Conservation (phyloP, 2,113 vertebrate species). For the Bos indicus region DNA sequence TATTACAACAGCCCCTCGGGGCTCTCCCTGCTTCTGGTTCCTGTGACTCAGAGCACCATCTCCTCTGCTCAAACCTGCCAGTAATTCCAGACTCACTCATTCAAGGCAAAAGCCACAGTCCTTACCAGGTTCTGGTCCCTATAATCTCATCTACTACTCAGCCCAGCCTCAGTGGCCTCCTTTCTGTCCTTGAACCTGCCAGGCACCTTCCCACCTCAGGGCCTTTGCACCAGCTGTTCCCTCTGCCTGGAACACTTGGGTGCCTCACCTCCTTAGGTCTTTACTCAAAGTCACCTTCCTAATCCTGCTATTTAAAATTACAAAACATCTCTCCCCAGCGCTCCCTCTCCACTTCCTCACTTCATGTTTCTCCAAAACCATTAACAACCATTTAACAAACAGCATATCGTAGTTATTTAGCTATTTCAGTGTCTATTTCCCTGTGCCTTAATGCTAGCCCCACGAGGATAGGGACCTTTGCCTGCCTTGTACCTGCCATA, state of each 20-base stretch:
- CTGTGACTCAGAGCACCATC: accelerated
- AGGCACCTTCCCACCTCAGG: neutral
- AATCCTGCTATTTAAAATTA: neutral
- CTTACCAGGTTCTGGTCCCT: neutral
- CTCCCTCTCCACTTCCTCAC: neutral
- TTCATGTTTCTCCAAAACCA: accelerated
- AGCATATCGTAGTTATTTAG: too few relatives aligned
- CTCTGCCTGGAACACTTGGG: neutral
- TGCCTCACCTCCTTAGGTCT: neutral
- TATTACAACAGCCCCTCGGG: neutral
- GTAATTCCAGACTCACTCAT: neutral
- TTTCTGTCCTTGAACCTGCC: neutral
- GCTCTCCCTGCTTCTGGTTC: neutral
- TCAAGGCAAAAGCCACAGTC: neutral
- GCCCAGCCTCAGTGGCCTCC: neutral
- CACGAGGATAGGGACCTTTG: neutral
- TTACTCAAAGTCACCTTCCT: neutral
- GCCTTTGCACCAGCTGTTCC: neutral
- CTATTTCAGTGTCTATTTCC: accelerated
- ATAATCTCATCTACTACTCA: neutral
- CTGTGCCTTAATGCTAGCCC: neutral
- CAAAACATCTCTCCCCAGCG: accelerated
- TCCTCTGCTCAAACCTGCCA: neutral
- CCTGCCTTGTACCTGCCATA: too few relatives aligned
- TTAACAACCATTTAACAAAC: neutral